Evolutionary conservation across 1,140 invertebrate genomes (phyloP), one percentile per base, ranked within the genome.

Genomic region (Solenopsis fugax): DNA sequence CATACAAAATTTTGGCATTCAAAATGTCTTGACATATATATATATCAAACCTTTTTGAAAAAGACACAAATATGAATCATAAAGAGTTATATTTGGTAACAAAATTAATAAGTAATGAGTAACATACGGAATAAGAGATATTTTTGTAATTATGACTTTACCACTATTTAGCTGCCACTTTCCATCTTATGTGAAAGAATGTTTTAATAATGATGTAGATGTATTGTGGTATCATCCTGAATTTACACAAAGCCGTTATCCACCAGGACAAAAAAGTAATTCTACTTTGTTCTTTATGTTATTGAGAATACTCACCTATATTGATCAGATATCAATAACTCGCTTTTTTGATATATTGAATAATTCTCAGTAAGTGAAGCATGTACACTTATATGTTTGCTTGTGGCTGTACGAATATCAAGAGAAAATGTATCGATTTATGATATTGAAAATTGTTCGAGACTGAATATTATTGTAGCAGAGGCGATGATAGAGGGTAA

Each of bases 361-460:
- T 73, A 62, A 71, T 21, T 16, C 12, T 48, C 37, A 94, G 92
- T 86, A 69, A 95, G 95, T 73, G 88, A 95, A 88, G 95, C 95
- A 10, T 95, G 95, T 76, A 95, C 95, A 16, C 89, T 95, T 65
- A 95, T 95, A 88, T 95, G 95, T 86, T 88, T 95, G 9, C 88
- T 95, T 4, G 87, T 95, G 16, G 94, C 95, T 41, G 94, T 93
- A 90, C 75, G 90, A 54, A 90, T 95, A 87, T 92, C 90, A 76
- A 89, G 92, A 73, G 87, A 65, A 41, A 80, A 88, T 73, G 72
- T 93, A 9, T 86, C 89, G n/a, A 85, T 95, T 65, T 54, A 62
- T 37, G 82, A 92, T 54, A 37, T 94, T 34, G 93, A 94, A 71
- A 85, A 87, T 24, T 92, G 71, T 82, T 82, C 75, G 37, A 86